Evolutionary conservation across 1,140 invertebrate genomes (phyloP).

Genomic region (Drosophila oshimai): DNA sequence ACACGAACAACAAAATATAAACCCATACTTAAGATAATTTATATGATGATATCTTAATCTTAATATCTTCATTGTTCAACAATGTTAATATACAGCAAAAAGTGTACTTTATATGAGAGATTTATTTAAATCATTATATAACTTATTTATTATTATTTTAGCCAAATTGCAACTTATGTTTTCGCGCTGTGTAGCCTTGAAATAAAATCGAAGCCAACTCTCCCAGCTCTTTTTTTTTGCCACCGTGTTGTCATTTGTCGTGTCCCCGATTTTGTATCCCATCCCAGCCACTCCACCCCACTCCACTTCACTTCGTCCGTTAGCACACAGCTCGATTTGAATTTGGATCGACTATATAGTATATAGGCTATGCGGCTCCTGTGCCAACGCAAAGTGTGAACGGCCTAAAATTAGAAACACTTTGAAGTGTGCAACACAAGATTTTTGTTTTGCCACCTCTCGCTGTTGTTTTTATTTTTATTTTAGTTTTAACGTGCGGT

Average conservation of each 20-base stretch:
- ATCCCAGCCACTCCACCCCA: neutral
- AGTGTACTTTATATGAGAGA: too few species aligned
- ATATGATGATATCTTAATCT: too few species aligned
- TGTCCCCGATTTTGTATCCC: conserved; percentile 61
- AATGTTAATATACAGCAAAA: too few species aligned
- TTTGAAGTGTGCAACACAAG: conserved; percentile 49
- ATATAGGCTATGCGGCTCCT: neutral
- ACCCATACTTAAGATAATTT: neutral
- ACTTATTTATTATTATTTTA: neutral
- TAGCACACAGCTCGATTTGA: conserved; percentile 2
- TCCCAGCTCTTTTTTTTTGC: neutral
- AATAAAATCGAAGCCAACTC: neutral
- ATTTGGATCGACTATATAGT: conserved; percentile 16
- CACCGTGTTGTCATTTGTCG: conserved; percentile 25
- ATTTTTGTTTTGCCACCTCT: conserved; percentile 23
- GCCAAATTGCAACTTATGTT: neutral
- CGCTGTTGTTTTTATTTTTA: conserved; percentile 19
- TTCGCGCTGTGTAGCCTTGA: conserved; percentile 19
- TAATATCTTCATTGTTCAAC: too few species aligned
- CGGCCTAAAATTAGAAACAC: conserved; percentile 67
- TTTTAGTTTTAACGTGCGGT: conserved; percentile 27
- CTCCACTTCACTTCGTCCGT: neutral
- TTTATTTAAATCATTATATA: neutral
- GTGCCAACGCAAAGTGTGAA: conserved; percentile 75
- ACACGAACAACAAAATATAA: neutral